phyloP scores from a whole-genome alignment of 1,140 invertebrate species.

The Hyphantria cunea region DNA sequence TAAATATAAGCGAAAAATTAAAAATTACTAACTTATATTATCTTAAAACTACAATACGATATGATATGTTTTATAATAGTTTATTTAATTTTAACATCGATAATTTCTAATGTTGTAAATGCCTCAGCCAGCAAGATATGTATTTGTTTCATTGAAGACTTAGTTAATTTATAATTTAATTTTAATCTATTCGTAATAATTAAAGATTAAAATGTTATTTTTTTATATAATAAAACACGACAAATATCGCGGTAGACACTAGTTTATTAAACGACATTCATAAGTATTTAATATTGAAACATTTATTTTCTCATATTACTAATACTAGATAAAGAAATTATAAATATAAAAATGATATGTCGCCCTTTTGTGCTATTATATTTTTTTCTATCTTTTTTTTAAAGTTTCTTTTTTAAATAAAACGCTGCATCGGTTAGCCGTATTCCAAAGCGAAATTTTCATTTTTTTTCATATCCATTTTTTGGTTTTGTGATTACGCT shows the following conservation, averaged over 20 bases:
- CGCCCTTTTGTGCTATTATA: slow-evolving; percentile 37
- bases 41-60: slow-evolving; percentile 38
- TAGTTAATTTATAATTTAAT: slow-evolving; percentile 51
- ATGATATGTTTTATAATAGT: slow-evolving; percentile 50
- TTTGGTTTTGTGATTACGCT: slow-evolving; percentile 33
- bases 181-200: slow-evolving; percentile 46
- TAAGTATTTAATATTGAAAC: slow-evolving; percentile 60
- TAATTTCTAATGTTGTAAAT: slow-evolving; percentile 62
- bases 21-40: slow-evolving; percentile 30
- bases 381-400: slow-evolving; percentile 48
- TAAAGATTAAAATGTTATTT: slow-evolving; percentile 55
- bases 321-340: slow-evolving; percentile 48
- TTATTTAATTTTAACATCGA: slow-evolving; percentile 60
- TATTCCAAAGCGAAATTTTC: slow-evolving; percentile 42
- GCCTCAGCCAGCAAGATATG: slow-evolving; percentile 77
- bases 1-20: slow-evolving; percentile 39
- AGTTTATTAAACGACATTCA: slow-evolving; percentile 53
- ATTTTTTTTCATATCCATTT: slow-evolving; percentile 19
- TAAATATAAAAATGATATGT: slow-evolving; percentile 46
- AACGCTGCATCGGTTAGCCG: slow-evolving; percentile 56
- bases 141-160: slow-evolving; percentile 72
- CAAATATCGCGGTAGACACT: slow-evolving; percentile 29
- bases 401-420: slow-evolving; percentile 48
- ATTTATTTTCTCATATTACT: slow-evolving; percentile 48
- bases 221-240: slow-evolving; percentile 42